Conservation (phyloP, 2,113 vertebrate genomes). For the Bos indicus region DNA sequence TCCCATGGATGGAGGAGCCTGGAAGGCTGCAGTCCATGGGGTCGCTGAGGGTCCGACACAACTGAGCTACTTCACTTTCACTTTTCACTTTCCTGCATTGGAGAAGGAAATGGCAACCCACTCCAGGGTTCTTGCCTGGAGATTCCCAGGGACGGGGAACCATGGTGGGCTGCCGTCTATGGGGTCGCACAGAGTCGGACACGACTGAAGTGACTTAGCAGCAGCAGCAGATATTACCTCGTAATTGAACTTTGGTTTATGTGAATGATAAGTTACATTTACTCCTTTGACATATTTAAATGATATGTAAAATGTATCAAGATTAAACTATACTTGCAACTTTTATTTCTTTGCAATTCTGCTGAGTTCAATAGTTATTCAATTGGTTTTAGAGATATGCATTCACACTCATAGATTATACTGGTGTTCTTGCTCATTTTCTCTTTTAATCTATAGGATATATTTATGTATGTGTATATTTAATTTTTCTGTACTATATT, state of each 20-base stretch:
- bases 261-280: neutral
- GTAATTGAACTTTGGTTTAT: neutral
- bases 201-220: too few relatives aligned
- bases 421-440: neutral
- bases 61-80: too few relatives aligned
- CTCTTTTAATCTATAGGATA: neutral
- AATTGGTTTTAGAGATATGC: neutral
- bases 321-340: neutral
- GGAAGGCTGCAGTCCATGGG: too few relatives aligned
- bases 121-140: too few relatives aligned
- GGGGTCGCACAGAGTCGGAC: accelerated
- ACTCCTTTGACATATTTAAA: neutral
- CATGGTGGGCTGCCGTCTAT: too few relatives aligned
- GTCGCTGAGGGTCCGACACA: accelerated
- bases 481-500: neutral
- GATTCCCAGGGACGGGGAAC: too few relatives aligned
- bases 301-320: neutral
- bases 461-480: neutral
- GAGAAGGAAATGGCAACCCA: too few relatives aligned
- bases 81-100: too few relatives aligned
- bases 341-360: neutral
- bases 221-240: neutral
- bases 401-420: neutral
- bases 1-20: too few relatives aligned
- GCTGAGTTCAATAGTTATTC: neutral